These are phyloP conservation scores for Bungarus multicinctus DNA, from an alignment of 2,113 vertebrate genomes.

Conservation along the genomic window DNA sequence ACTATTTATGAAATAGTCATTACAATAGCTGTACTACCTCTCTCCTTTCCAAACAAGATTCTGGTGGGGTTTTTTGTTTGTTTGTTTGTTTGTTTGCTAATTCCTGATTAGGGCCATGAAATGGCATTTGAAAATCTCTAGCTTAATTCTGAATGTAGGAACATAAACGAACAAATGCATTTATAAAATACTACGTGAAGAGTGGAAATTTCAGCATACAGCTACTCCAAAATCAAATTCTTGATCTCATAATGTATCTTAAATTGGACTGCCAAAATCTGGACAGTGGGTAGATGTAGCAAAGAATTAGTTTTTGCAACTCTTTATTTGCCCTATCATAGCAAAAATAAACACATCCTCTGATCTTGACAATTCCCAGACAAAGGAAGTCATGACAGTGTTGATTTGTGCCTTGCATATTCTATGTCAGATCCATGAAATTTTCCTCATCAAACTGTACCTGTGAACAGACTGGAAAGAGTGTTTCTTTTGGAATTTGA, in stretches of 20 bases:
- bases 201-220: neutral
- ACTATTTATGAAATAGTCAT: neutral
- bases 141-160: neutral
- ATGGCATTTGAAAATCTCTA: neutral
- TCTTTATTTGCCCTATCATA: too few relatives aligned
- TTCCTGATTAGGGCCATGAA: neutral
- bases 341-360: too few relatives aligned
- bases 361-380: too few relatives aligned
- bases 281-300: too few relatives aligned
- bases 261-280: too few relatives aligned
- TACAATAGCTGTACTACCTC: neutral
- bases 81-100: neutral
- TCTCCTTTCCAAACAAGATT: neutral
- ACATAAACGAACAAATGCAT: neutral
- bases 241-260: too few relatives aligned
- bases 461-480: neutral
- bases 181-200: neutral
- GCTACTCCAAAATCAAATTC: neutral
- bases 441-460: neutral
- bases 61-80: neutral
- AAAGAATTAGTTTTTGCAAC: too few relatives aligned
- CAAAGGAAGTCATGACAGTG: neutral
- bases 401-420: neutral
- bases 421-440: neutral
- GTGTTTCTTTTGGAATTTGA: neutral